Conservation (phyloP, 2,113 vertebrate genomes). For the Bagarius yarrelli region DNA sequence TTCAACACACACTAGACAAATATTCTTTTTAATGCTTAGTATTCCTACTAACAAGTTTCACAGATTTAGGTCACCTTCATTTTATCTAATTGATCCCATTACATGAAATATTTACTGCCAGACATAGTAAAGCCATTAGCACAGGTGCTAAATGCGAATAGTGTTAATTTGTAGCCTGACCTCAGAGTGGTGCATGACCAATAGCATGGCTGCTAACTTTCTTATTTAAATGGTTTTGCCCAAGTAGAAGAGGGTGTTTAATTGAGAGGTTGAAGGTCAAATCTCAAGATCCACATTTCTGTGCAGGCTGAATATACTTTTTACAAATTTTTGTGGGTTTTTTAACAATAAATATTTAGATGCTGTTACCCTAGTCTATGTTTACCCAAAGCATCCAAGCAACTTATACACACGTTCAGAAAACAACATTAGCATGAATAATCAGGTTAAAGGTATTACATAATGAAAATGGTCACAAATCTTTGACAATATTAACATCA, state of each 20-base stretch:
- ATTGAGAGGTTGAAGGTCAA: constrained; percentile 13
- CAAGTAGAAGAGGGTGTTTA: constrained; percentile 1
- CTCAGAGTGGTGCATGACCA: constrained; percentile 31
- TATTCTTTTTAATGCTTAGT: constrained; percentile 18
- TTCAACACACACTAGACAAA: neutral
- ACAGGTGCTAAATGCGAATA: constrained; percentile 25
- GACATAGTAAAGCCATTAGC: constrained; percentile 39
- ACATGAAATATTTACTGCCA: constrained; percentile 43
- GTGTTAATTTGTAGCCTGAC: constrained; percentile 15
- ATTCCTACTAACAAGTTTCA: constrained; percentile 17
- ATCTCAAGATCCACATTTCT: constrained; percentile 2
- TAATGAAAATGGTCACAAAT: neutral
- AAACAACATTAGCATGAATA: constrained; percentile 4
- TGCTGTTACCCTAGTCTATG: constrained; percentile 17
- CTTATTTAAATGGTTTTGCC: constrained; percentile 9
- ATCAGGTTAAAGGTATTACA: neutral
- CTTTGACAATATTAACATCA: constrained; percentile 51
- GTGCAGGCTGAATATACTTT: constrained; percentile 14
- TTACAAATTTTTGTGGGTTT: neutral
- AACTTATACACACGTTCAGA: constrained; percentile 5
- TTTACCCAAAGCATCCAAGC: neutral
- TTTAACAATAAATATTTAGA: constrained; percentile 40
- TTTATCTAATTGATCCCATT: constrained; percentile 36
- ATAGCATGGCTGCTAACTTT: constrained; percentile 3
- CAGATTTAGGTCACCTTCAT: constrained; percentile 18